A percentile compares a stretch with the other conserved stretches of the same genome.
Evolutionary conservation across 2,888 invertebrate species (phyloP).

Genomic region (Trichopria drosophilae): DNA sequence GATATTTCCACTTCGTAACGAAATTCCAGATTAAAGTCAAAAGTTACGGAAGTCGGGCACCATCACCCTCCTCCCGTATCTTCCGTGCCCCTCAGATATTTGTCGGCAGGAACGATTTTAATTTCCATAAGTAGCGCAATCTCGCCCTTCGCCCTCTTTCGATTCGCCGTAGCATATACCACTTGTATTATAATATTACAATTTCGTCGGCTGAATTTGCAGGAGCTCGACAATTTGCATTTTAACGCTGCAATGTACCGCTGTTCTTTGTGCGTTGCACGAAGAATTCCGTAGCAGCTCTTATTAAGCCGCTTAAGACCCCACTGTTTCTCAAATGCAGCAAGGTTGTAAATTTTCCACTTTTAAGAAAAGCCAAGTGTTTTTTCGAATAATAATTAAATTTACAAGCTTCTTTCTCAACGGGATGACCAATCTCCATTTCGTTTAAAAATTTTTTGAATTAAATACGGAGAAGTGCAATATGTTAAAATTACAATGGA

Average conservation of each 20-base stretch:
- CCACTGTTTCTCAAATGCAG: too few relatives aligned
- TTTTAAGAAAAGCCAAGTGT: too few relatives aligned
- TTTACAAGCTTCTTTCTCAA: too few relatives aligned
- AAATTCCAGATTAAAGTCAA: slow-evolving; percentile 49
- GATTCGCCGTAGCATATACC: slow-evolving; percentile 34
- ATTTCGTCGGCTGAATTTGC: slow-evolving; percentile 45
- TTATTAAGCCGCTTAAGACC: slow-evolving; percentile 23
- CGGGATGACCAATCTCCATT: too few relatives aligned
- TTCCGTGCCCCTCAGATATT: slow-evolving; percentile 43
- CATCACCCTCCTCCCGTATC: too few relatives aligned
- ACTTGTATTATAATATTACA: slow-evolving; percentile 50
- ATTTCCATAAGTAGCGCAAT: slow-evolving; percentile 54
- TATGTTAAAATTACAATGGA: too few relatives aligned
- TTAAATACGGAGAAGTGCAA: too few relatives aligned
- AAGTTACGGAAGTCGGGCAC: slow-evolving; percentile 45
- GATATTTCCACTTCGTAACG: too few relatives aligned
- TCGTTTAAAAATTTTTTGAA: too few relatives aligned
- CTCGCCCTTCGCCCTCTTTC: slow-evolving; percentile 32
- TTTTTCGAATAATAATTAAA: too few relatives aligned
- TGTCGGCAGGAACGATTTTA: slow-evolving; percentile 45
- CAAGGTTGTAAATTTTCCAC: too few relatives aligned
- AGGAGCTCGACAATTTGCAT: slow-evolving; percentile 47
- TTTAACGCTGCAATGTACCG: slow-evolving; percentile 46
- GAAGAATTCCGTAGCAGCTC: not conserved
- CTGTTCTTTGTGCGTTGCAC: too few relatives aligned